These are phyloP conservation scores for Hemibates koningsi DNA, from an alignment of 2,113 vertebrate genomes.

Conservation along the genomic window DNA sequence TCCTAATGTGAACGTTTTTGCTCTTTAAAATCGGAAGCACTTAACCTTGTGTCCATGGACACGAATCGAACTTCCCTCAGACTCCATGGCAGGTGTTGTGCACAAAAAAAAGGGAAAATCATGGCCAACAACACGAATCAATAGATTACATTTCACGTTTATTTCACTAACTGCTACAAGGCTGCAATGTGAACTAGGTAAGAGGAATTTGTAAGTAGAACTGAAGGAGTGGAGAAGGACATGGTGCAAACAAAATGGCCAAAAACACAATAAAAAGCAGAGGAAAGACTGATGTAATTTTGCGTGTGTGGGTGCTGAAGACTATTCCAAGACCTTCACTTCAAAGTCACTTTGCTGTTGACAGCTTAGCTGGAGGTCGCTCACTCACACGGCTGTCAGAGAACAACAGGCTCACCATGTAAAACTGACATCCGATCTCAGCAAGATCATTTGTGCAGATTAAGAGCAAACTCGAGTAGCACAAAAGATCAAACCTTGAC, in stretches of 20 bases:
- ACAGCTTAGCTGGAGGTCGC: slow-evolving; percentile 37
- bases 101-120: neutral
- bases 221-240: neutral
- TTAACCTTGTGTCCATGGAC: neutral
- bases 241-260: neutral
- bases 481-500: slow-evolving; percentile 23
- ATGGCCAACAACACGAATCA: neutral
- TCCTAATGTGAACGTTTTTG: neutral
- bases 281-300: neutral
- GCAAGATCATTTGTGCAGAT: slow-evolving; percentile 44
- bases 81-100: neutral
- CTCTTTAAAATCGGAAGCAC: neutral
- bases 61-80: neutral
- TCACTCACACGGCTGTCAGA: slow-evolving; percentile 24
- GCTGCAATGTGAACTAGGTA: neutral
- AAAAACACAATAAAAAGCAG: neutral
- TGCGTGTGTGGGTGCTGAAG: neutral
- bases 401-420: slow-evolving; percentile 12
- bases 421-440: slow-evolving; percentile 34
- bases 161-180: neutral
- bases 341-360: slow-evolving; percentile 38
- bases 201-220: neutral
- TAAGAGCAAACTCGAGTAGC: slow-evolving; percentile 29
- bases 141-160: neutral
- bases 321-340: slow-evolving; percentile 1